Evolutionary conservation across 2,113 vertebrate species (phyloP).

Genomic region (Desmodus rotundus): DNA sequence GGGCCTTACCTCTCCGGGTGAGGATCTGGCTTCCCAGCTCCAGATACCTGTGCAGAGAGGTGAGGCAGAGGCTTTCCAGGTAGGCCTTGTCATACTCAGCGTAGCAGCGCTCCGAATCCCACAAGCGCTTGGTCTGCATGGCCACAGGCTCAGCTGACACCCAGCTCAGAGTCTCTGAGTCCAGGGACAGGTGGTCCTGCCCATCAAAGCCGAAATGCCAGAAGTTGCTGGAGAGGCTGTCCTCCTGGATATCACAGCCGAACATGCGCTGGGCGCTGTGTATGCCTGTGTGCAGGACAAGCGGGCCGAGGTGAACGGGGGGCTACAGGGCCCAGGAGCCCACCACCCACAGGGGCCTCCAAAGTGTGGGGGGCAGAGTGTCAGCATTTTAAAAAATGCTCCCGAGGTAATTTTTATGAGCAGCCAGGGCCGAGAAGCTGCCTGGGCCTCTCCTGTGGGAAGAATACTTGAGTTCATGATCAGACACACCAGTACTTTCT

Average conservation of each 20-base stretch:
- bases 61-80: constrained; percentile 12
- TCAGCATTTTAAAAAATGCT: background rate
- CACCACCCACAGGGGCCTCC: background rate
- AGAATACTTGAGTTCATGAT: background rate
- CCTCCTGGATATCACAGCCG: constrained; percentile 1
- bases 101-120: background rate
- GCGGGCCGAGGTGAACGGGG: fast-evolving
- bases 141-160: background rate
- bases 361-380: background rate
- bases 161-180: constrained; percentile 30
- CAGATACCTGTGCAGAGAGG: constrained; percentile 25
- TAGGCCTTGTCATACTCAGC: constrained; percentile 13
- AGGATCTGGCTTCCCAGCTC: background rate
- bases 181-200: constrained; percentile 21
- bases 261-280: constrained; percentile 4
- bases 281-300: background rate
- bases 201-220: constrained; percentile 40
- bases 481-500: background rate
- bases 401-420: background rate
- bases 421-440: background rate
- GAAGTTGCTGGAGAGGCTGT: background rate
- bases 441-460: background rate
- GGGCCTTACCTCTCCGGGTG: background rate
- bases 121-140: background rate
- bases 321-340: background rate